Percentiles rank a stretch among this genome's conserved stretches.
Evolutionary conservation across 2,888 invertebrate species (phyloP).

Genomic region (Fabriciana adippe): DNA sequence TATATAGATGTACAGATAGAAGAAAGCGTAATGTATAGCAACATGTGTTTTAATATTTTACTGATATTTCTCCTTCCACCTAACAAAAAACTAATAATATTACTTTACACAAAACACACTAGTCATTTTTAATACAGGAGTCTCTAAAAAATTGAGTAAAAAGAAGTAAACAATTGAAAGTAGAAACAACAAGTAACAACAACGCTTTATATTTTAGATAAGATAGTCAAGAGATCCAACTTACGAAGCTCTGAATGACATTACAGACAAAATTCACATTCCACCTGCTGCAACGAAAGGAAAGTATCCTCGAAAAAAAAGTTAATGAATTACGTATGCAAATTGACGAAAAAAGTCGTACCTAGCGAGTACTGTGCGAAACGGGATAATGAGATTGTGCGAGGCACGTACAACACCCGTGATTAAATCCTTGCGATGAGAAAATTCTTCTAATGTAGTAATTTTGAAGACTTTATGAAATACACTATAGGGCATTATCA

Average conservation of each 20-base stretch:
- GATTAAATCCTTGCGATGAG: constrained; percentile 69
- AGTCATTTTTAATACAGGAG: no score
- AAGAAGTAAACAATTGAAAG: constrained; percentile 6
- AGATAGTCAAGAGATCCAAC: constrained; percentile 29
- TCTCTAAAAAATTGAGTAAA: no score
- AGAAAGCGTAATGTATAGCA: no score
- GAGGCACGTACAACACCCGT: constrained; percentile 57
- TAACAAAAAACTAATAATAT: no score
- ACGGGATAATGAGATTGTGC: constrained; percentile 77
- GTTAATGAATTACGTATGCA: constrained; percentile 80
- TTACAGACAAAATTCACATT: constrained; percentile 51
- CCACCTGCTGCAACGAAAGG: constrained; percentile 58
- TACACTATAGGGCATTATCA: constrained; percentile 5
- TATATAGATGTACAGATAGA: no score
- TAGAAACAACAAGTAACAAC: constrained; percentile 10
- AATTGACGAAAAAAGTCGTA: constrained; percentile 75
- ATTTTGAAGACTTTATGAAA: constrained; percentile 31
- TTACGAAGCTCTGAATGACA: constrained; percentile 39
- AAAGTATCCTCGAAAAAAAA: constrained; percentile 62
- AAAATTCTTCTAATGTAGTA: constrained; percentile 49
- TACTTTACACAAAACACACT: no score
- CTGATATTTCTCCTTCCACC: no score
- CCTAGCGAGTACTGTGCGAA: constrained; percentile 49
- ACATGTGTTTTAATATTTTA: no score
- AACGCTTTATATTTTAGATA: constrained; percentile 22